A percentile compares a stretch with the other conserved stretches of the same genome.
These are phyloP conservation scores for Caenorhabditis inopinata DNA, from an alignment of 1,140 invertebrate genomes.

Conservation along the genomic window DNA sequence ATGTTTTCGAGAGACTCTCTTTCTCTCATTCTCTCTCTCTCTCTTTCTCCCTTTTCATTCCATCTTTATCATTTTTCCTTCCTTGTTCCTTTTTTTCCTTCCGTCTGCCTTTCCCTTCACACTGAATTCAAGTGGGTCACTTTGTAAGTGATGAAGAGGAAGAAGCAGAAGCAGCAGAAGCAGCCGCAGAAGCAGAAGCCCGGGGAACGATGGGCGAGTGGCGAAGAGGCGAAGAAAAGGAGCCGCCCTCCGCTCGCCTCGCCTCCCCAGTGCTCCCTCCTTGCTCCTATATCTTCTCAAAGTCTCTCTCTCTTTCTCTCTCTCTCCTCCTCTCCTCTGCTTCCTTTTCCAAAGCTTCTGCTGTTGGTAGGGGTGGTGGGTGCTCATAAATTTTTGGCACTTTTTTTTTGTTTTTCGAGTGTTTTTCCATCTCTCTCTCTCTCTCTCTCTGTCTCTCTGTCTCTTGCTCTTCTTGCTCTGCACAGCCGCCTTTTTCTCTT, in stretches of 20 bases:
- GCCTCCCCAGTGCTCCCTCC: neutral
- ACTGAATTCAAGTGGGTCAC: neutral
- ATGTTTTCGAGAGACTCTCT: neutral
- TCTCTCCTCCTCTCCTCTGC: neutral
- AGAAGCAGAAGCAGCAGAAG: neutral
- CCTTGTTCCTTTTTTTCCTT: neutral
- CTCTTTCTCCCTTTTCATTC: neutral
- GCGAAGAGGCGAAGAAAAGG: no score
- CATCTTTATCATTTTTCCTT: neutral
- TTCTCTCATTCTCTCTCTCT: neutral
- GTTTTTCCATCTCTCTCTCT: neutral
- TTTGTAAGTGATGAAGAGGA: neutral
- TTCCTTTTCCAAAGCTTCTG: constrained; percentile 9
- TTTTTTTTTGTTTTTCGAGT: constrained; percentile 21
- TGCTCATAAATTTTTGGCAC: constrained; percentile 17
- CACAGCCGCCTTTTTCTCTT: neutral
- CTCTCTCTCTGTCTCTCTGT: neutral
- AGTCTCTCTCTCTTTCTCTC: neutral
- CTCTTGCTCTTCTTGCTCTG: neutral
- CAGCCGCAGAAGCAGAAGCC: no score
- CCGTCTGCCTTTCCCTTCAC: no score
- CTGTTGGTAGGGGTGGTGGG: neutral
- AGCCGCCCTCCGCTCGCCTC: neutral
- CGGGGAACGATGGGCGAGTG: no score
- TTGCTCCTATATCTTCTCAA: neutral